Evolutionary conservation across 2,113 vertebrate genomes (phyloP).

Genomic region (Lamprologus sp.): DNA sequence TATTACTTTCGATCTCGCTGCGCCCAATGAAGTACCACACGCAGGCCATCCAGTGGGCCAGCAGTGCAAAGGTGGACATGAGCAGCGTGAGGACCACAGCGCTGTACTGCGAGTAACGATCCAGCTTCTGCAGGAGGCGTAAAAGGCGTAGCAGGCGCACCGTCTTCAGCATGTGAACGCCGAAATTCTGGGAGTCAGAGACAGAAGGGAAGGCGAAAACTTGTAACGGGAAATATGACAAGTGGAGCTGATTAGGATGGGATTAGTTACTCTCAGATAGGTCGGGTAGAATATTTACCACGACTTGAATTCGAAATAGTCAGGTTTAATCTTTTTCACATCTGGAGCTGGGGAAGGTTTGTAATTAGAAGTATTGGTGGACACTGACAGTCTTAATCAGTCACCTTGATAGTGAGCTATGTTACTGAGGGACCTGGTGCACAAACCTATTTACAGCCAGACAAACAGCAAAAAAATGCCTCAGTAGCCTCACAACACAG

Average conservation of each 20-base stretch:
- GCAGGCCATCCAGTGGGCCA: conserved; percentile 81
- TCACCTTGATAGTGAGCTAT: not conserved
- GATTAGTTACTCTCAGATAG: not conserved
- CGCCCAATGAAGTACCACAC: conserved; percentile 80
- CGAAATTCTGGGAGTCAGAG: conserved; percentile 67
- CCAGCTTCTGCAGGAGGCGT: conserved; percentile 78
- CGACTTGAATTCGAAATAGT: not conserved
- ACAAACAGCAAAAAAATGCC: not conserved
- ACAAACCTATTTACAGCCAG: not conserved
- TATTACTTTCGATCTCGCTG: conserved; percentile 74
- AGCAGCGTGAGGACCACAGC: conserved; percentile 78
- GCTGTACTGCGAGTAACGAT: conserved; percentile 80
- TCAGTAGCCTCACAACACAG: not conserved
- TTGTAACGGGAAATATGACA: not conserved
- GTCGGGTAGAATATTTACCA: not conserved
- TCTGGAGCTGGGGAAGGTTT: not conserved
- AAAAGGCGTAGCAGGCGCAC: conserved; percentile 75
- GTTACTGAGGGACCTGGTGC: not conserved
- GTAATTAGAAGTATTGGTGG: not conserved
- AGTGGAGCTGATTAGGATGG: not conserved
- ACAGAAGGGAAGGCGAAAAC: not conserved
- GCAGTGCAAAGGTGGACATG: conserved; percentile 78
- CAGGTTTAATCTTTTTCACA: not conserved
- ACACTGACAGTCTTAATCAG: not conserved
- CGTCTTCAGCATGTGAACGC: conserved; percentile 78